Base-by-base conservation (phyloP, 2,888 invertebrate genomes). In the Furcula furcula region DNA sequence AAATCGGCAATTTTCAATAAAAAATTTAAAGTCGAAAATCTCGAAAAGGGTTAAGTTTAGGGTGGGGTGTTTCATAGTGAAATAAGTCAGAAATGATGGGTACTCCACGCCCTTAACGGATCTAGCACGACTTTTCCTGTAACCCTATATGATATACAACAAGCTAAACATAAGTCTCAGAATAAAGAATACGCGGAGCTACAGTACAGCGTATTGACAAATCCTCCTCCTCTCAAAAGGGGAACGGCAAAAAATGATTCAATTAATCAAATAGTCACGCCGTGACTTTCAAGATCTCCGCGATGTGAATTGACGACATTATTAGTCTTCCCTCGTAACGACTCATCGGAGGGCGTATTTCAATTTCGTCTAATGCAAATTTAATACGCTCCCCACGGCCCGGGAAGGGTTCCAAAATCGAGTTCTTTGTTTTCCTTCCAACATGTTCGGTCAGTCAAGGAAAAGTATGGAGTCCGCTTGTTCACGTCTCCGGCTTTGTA, bases 341-440 rank as follows among this genome's bases (percentile, higher is more conserved):
- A 79, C 69, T 80, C 81, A 81, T 83, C 73, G 76, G 71, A 76
- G 81, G 86, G 85, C 80, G 87, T 81, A 84, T 82, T 87, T 85
- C 84, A 88, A 88, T 87, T 87, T 76, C 68, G 71, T 74, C 82
- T 86, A 86, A 88, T 87, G 87, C 86, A 87, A 87, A 87, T 88
- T 87, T 88, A 87, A 88, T 87, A 85, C 82, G 74, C 77, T 78
- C 77, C 76, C 76, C 57, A 59, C 61, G 68, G 67, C 56, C 73
- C 68, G 58, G 67, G 69, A 76, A 80, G 80, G 82, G 78, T 74
- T 68, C 68, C 59, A 68, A 76, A 76, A 75, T 69, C 74, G 76
- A 74, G 77, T 81, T 73, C 80, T 81, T 85, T 87, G 84, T 86
- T 83, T 84, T 75, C 75, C 65, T n/a, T 67, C 56, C 2, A 55